Conservation (phyloP, 2,113 vertebrate species). For the human (Homo sapiens) region DNA sequence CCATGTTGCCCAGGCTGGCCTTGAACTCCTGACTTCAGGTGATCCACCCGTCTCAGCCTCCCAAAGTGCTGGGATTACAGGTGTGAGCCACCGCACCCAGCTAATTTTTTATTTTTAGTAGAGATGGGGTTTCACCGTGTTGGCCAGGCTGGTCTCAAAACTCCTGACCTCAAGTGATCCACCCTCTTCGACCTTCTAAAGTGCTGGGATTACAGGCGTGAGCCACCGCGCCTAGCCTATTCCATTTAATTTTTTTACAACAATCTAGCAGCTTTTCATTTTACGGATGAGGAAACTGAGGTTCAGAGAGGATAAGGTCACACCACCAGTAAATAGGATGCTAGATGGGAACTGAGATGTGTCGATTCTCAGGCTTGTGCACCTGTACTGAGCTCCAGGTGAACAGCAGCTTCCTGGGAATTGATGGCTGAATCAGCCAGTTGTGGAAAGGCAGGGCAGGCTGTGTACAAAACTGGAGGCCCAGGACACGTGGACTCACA, state of each 20-base stretch:
- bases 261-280: background rate
- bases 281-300: background rate
- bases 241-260: background rate
- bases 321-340: background rate
- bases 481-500: accelerated
- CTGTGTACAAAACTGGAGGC: background rate
- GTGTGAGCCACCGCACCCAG: no score
- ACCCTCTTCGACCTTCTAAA: no score
- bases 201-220: no score
- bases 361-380: background rate
- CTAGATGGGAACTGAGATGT: background rate
- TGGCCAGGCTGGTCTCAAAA: no score
- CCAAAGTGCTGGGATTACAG: no score
- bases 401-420: background rate
- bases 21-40: no score
- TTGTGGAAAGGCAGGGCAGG: background rate
- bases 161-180: no score
- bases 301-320: background rate
- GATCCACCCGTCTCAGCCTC: no score
- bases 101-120: no score
- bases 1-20: no score
- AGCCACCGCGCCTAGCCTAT: background rate
- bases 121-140: no score
- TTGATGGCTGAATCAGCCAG: background rate
- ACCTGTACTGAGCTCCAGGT: background rate